Conservation (phyloP, 2,113 vertebrate species). For the Lagopus leucura region DNA sequence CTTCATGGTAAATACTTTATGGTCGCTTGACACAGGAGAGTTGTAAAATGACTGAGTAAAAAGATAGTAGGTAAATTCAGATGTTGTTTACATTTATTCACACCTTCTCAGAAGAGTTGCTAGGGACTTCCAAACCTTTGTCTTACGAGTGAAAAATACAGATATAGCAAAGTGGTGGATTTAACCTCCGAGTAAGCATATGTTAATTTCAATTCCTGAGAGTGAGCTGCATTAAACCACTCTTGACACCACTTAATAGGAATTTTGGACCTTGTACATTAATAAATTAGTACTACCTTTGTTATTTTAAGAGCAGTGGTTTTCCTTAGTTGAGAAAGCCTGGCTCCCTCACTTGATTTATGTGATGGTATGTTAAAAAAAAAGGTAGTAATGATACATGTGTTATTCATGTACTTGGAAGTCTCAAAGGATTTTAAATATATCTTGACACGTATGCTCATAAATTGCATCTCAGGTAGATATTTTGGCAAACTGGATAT, state of each 20-base stretch:
- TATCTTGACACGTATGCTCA: constrained; percentile 49
- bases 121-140: background rate
- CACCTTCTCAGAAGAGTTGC: too few species aligned
- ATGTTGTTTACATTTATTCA: background rate
- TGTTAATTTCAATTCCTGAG: constrained; percentile 28
- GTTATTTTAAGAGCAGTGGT: constrained; percentile 60
- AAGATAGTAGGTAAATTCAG: background rate
- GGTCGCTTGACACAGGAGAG: background rate
- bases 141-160: background rate
- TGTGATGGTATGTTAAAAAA: constrained; percentile 42
- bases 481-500: constrained; percentile 49
- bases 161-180: background rate
- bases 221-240: background rate
- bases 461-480: constrained; percentile 62
- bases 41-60: background rate
- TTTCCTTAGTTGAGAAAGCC: constrained; percentile 53
- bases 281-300: constrained; percentile 57
- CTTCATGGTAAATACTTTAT: background rate
- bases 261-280: constrained; percentile 46
- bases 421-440: constrained; percentile 50
- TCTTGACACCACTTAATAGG: constrained; percentile 52
- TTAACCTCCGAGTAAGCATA: background rate
- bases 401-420: constrained; percentile 63
- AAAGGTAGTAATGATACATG: constrained; percentile 48
- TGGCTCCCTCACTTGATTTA: constrained; percentile 53